A percentile compares a stretch with the other conserved stretches of the same genome.
Evolutionary conservation across 2,113 vertebrate species (phyloP).

Genomic region (Gulo gulo): DNA sequence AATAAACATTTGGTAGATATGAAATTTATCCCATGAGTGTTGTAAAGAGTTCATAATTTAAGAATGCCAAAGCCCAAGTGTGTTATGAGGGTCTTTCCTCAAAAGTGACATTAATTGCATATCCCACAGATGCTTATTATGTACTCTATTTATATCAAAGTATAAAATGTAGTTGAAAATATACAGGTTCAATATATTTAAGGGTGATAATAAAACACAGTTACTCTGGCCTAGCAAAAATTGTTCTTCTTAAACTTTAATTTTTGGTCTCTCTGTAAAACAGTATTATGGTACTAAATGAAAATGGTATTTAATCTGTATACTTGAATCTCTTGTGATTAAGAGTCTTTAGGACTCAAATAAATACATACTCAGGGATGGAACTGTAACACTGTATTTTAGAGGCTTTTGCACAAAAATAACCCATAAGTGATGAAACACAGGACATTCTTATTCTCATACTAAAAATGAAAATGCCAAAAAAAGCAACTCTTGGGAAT

Average conservation of each 20-base stretch:
- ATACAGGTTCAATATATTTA: slow-evolving; percentile 82
- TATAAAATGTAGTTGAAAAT: slow-evolving; percentile 81
- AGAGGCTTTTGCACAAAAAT: neutral
- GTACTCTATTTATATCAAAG: slow-evolving; percentile 83
- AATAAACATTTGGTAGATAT: slow-evolving; percentile 81
- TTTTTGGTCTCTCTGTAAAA: neutral
- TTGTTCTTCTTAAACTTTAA: slow-evolving; percentile 45
- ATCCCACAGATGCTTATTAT: slow-evolving; percentile 83
- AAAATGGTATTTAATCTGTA: neutral
- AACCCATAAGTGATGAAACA: neutral
- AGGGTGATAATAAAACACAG: slow-evolving; percentile 79
- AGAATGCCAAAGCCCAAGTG: slow-evolving; percentile 82
- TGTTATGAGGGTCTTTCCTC: slow-evolving; percentile 83
- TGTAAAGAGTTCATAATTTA: slow-evolving; percentile 82
- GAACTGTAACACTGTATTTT: neutral
- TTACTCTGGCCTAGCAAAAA: slow-evolving; percentile 80
- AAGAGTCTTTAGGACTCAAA: slow-evolving; percentile 61
- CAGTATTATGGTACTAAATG: neutral
- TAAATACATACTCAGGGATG: neutral
- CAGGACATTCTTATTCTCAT: neutral
- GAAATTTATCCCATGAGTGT: slow-evolving; percentile 82
- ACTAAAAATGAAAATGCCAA: neutral
- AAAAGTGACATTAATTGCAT: slow-evolving; percentile 83
- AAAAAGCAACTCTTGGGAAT: neutral
- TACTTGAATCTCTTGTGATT: slow-evolving; percentile 50